Base-by-base conservation (phyloP, 2,888 invertebrate species). In the Stictocephala bisonia region DNA sequence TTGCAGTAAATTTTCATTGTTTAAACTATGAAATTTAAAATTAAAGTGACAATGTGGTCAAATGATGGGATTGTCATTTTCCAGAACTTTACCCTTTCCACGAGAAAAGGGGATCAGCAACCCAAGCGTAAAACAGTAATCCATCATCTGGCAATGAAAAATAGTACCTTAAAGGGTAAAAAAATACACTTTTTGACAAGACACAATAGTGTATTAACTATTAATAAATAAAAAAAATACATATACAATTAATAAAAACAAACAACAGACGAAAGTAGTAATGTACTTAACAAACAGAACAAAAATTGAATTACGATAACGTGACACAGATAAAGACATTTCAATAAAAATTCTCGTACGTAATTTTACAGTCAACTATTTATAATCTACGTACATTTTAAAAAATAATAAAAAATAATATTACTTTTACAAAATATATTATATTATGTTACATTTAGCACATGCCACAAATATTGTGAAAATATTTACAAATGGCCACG, bases 371-470 rank as follows among this genome's bases (percentile, higher is more conserved):
- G 40, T 26, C 22, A 15, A 44, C 64, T 44, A 20, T 15, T 60
- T 60, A 24, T 35, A 60, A 64, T 44, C 40, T 64, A 41, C 64
- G 15, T 44, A 41, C 44, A 41, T 64, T 64, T 41, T 40, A 64
- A 41, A 71, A 58, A 69, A 41, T 44, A 71, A 27, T 41, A 58
- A 41, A 58, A 58, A 71, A 58, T 41, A 58, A 71, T 58, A 71
- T 44, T 58, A 29, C 29, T 29, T 71, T 71, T 58, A 53, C 20
- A 71, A 71, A 71, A 58, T 71, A 58, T 71, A 71, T 71, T 27
- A n/a, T n/a, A 27, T n/a, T 71, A 71, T 71, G 20, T 58, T 71
- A 71, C 58, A 71, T 44, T 44, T 71, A 71, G 58, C 40, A 70
- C 58, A 71, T 58, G 48, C 44, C 70, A 58, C 29, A 44, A 71